These are phyloP conservation scores for Odontophorus gujanensis DNA, from an alignment of 2,113 vertebrate species.

Conservation along the genomic window DNA sequence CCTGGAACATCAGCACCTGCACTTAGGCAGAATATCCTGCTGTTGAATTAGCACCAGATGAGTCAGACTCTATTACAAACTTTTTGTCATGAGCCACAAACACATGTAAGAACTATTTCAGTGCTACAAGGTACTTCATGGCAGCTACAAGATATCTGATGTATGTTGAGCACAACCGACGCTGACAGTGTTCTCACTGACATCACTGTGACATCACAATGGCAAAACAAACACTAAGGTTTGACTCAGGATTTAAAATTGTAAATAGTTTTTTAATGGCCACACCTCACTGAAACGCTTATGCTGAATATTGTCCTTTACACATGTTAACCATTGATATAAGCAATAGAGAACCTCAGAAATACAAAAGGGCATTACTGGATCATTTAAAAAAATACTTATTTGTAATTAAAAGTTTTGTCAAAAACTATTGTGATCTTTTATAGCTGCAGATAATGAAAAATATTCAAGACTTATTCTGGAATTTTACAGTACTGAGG, in stretches of 20 bases:
- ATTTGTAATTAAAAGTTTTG: slow-evolving; percentile 40
- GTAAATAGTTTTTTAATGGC: not conserved
- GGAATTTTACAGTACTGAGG: slow-evolving; percentile 43
- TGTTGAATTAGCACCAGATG: not conserved
- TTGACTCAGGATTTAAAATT: not conserved
- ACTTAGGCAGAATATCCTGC: not conserved
- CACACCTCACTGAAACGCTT: not conserved
- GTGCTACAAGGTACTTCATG: not conserved
- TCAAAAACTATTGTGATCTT: slow-evolving; percentile 54
- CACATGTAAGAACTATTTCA: not conserved
- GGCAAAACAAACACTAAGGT: slow-evolving; percentile 3
- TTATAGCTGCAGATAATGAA: slow-evolving; percentile 42
- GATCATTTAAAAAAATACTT: slow-evolving; percentile 47
- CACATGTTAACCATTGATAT: not conserved
- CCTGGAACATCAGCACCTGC: not conserved
- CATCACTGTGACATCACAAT: not conserved
- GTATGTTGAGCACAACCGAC: not conserved
- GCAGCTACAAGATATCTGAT: not conserved
- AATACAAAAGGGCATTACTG: slow-evolving; percentile 13
- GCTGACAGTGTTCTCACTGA: not conserved
- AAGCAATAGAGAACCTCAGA: slow-evolving; percentile 13
- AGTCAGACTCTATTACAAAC: not conserved
- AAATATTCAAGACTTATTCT: slow-evolving; percentile 50
- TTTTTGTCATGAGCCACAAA: not conserved
- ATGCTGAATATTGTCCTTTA: not conserved